Percentiles rank a stretch among this genome's conserved stretches.
phyloP scores from a whole-genome alignment of 2,888 invertebrate species.

The Eremobia ochroleuca region DNA sequence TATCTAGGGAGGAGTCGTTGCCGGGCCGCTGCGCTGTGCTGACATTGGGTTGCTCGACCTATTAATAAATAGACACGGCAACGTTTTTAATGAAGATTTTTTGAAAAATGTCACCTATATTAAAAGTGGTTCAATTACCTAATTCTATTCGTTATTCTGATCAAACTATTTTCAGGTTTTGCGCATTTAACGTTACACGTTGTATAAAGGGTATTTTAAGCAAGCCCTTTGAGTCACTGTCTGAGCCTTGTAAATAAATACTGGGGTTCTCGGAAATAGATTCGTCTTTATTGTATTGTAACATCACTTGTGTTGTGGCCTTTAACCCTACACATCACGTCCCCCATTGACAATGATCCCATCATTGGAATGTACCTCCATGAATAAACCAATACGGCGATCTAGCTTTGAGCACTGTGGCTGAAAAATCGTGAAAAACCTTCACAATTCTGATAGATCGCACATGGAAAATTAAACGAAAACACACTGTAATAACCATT shows the following conservation, averaged over 20 bases:
- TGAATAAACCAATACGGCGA: background rate
- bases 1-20: too few species aligned
- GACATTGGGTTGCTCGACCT: too few species aligned
- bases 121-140: too few species aligned
- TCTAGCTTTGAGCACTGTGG: background rate
- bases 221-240: background rate
- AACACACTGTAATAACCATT: background rate
- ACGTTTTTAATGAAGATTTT: too few species aligned
- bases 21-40: too few species aligned
- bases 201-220: background rate
- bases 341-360: background rate
- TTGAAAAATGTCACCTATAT: too few species aligned
- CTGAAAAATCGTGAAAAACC: background rate
- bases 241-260: constrained; percentile 15
- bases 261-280: background rate
- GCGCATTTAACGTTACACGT: too few species aligned
- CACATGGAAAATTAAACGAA: background rate
- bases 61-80: too few species aligned
- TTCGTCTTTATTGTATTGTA: constrained; percentile 26
- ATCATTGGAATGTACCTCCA: background rate
- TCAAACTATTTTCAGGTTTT: too few species aligned
- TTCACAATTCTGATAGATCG: background rate
- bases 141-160: too few species aligned
- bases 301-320: constrained; percentile 6
- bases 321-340: constrained; percentile 14